Conservation (phyloP, 1,140 invertebrate genomes). For the Panagrolaimus sp. region DNA sequence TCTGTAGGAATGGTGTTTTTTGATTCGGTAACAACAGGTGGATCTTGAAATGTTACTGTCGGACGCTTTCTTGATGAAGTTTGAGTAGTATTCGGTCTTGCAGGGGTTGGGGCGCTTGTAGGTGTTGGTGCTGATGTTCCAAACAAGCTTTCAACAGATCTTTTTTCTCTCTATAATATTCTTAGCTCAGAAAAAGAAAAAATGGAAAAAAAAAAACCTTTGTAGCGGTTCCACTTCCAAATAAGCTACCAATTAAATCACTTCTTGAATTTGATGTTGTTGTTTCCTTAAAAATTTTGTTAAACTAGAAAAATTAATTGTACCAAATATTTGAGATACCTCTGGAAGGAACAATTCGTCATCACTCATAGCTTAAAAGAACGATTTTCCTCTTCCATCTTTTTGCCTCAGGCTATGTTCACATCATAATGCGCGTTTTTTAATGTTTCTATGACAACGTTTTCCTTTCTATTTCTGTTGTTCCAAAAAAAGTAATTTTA, state of each 20-base stretch:
- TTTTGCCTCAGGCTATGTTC: too few relatives aligned
- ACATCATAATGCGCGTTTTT: too few relatives aligned
- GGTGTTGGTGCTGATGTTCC: not conserved
- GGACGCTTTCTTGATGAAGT: not conserved
- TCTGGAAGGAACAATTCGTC: constrained; percentile 10
- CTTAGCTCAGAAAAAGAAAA: not conserved
- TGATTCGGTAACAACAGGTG: not conserved
- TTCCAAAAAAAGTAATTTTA: too few relatives aligned
- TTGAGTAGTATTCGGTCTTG: not conserved
- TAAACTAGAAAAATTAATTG: not conserved
- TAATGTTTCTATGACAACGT: too few relatives aligned
- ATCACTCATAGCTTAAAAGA: not conserved
- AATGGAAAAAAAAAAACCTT: not conserved
- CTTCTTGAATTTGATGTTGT: not conserved
- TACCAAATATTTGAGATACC: not conserved
- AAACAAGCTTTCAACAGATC: constrained; percentile 2
- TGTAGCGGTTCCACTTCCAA: not conserved
- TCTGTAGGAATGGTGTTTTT: not conserved
- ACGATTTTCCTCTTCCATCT: too few relatives aligned
- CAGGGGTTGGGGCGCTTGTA: not conserved
- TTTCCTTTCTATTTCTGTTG: too few relatives aligned
- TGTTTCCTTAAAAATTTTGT: not conserved
- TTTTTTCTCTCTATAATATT: not conserved
- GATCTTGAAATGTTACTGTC: not conserved
- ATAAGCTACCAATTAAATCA: constrained; percentile 4